Conservation (phyloP, 2,113 vertebrate species). For the Hippoglossus stenolepis region DNA sequence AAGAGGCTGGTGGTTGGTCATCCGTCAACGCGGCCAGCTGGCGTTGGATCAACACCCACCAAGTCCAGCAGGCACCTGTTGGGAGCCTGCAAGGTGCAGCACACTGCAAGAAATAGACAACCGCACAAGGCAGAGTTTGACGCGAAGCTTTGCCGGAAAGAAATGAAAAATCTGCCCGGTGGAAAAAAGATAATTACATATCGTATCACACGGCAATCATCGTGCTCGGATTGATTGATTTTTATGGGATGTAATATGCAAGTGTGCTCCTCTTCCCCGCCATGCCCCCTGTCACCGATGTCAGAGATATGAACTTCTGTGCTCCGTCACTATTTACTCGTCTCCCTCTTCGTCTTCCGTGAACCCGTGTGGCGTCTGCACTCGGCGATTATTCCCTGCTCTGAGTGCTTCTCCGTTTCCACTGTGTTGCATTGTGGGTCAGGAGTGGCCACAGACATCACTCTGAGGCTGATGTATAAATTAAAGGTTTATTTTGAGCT, state of each 20-base stretch:
- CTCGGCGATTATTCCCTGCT: neutral
- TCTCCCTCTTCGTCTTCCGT: neutral
- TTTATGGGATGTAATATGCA: neutral
- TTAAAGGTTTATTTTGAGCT: neutral
- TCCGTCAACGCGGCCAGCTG: constrained; percentile 71
- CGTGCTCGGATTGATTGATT: neutral
- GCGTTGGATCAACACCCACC: constrained; percentile 69
- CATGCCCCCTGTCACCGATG: neutral
- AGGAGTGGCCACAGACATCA: neutral
- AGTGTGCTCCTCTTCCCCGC: neutral
- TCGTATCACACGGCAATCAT: neutral
- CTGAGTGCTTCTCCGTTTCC: neutral
- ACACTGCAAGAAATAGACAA: constrained; percentile 50
- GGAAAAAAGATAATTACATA: constrained; percentile 19
- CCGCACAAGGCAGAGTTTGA: neutral
- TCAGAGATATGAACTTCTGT: neutral
- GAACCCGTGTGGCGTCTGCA: neutral
- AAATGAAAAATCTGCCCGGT: constrained; percentile 5
- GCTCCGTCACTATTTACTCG: neutral
- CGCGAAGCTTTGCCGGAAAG: neutral
- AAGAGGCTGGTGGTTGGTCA: constrained; percentile 61
- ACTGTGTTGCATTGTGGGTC: neutral
- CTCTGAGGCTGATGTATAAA: no score
- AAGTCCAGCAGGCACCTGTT: constrained; percentile 76
- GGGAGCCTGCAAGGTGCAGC: constrained; percentile 75